Conservation (phyloP, 2,888 invertebrate genomes). For the Drosophila peninsularis region DNA sequence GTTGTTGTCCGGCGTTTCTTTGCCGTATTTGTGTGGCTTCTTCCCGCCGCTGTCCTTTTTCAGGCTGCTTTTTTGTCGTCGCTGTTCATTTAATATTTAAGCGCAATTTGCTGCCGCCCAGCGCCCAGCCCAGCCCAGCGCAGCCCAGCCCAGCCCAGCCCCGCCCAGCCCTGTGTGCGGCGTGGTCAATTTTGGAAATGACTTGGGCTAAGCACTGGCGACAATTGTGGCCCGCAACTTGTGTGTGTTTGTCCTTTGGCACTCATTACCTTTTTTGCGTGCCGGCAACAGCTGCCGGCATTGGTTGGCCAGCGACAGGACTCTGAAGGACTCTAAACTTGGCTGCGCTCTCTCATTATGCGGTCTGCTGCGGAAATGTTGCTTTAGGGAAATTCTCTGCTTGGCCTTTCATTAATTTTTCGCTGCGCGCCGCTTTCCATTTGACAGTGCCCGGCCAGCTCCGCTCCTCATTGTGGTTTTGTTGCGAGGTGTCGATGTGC, state of each 20-base stretch:
- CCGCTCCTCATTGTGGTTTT: constrained; percentile 39
- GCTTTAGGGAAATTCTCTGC: constrained; percentile 70
- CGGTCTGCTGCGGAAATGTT: constrained; percentile 83
- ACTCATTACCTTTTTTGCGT: constrained; percentile 76
- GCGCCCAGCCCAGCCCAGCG: no score
- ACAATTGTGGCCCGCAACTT: constrained; percentile 68
- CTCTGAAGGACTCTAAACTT: constrained; percentile 63
- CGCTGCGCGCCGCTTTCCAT: constrained; percentile 60
- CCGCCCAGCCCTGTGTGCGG: no score
- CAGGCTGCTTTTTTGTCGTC: constrained; percentile 23
- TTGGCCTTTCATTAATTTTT: constrained; percentile 73
- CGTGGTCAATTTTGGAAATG: constrained; percentile 81
- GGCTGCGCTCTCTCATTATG: constrained; percentile 80
- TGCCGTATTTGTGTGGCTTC: constrained; percentile 37
- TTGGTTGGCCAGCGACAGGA: constrained; percentile 35
- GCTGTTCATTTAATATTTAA: constrained; percentile 82
- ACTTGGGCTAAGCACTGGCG: constrained; percentile 76
- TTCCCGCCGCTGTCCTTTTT: constrained; percentile 22
- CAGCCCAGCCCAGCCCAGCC: no score
- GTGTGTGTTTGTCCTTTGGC: constrained; percentile 74
- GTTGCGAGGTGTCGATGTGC: constrained; percentile 71
- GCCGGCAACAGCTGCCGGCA: constrained; percentile 40
- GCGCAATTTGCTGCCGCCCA: constrained; percentile 74
- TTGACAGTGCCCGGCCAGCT: constrained; percentile 47
- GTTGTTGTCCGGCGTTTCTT: constrained; percentile 69